These are phyloP conservation scores for Drosophila prostipennis DNA, from an alignment of 2,888 invertebrate genomes.

Conservation along the genomic window DNA sequence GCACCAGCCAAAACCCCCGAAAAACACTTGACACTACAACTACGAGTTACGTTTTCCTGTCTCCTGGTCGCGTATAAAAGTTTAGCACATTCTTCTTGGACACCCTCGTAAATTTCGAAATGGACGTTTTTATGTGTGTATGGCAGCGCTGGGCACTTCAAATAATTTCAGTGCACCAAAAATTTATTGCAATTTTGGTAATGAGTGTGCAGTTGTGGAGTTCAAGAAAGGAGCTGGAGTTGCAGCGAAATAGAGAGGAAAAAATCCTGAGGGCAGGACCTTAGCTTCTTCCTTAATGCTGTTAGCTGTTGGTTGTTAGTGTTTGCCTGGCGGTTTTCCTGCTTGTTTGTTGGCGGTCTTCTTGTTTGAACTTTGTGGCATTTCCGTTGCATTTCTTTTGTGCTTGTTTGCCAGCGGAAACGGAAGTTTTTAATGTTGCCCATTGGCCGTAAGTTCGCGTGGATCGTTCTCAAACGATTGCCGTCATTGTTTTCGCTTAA, in stretches of 20 bases:
- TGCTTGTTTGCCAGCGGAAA: slow-evolving; percentile 60
- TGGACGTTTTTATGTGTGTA: slow-evolving; percentile 78
- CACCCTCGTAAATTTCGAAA: slow-evolving; percentile 71
- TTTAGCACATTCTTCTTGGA: slow-evolving; percentile 58
- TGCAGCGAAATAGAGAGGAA: neutral
- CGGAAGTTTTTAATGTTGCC: slow-evolving; percentile 79
- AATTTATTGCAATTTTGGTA: slow-evolving; percentile 79
- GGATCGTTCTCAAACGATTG: slow-evolving; percentile 27
- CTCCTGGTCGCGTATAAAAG: slow-evolving; percentile 54
- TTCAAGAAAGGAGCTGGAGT: neutral
- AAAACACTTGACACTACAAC: slow-evolving; percentile 51
- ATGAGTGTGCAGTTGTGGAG: slow-evolving; percentile 61
- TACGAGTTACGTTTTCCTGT: slow-evolving; percentile 43
- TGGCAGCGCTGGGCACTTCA: slow-evolving; percentile 68
- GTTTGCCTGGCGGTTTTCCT: slow-evolving; percentile 68
- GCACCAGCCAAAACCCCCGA: neutral
- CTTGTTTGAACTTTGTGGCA: slow-evolving; percentile 77
- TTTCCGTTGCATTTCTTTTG: slow-evolving; percentile 77
- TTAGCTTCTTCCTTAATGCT: slow-evolving; percentile 59
- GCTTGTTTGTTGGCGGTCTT: slow-evolving; percentile 42
- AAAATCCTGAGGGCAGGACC: slow-evolving; percentile 4
- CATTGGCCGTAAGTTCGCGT: slow-evolving; percentile 55
- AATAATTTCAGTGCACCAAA: slow-evolving; percentile 73
- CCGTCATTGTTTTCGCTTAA: slow-evolving; percentile 61
- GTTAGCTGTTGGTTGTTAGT: slow-evolving; percentile 78